phyloP scores from a whole-genome alignment of 2,113 vertebrate genomes.

The Nothocercus nigrocapillus region DNA sequence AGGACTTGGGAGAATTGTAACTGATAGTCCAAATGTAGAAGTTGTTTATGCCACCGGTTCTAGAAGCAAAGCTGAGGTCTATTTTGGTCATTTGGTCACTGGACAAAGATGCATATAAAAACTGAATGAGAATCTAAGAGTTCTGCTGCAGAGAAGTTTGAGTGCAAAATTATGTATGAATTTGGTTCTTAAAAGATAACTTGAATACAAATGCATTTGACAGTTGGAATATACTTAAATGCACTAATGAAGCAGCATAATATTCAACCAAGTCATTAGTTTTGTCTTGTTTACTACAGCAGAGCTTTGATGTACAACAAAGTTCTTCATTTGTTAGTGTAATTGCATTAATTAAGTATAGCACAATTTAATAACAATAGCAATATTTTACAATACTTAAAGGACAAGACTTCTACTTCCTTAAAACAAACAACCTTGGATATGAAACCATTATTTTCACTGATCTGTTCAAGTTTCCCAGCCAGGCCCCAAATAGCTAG shows the following conservation, averaged over 20 bases:
- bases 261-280: background rate
- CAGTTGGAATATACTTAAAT: background rate
- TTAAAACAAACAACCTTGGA: background rate
- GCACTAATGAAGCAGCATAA: background rate
- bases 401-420: background rate
- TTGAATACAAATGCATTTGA: background rate
- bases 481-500: background rate
- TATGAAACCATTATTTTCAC: background rate
- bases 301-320: background rate
- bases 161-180: background rate
- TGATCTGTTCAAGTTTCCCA: background rate
- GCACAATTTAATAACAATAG: background rate
- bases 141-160: background rate
- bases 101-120: background rate
- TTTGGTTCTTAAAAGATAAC: background rate
- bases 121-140: background rate
- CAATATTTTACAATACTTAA: background rate
- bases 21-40: background rate
- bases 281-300: background rate
- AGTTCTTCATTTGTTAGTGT: background rate
- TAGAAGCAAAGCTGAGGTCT: background rate
- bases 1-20: background rate
- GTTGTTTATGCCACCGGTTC: background rate
- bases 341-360: background rate
- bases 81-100: background rate